Evolutionary conservation across 2,888 invertebrate genomes (phyloP), one percentile per base, ranked within the genome.

Genomic region (Plemyria rubiginata): DNA sequence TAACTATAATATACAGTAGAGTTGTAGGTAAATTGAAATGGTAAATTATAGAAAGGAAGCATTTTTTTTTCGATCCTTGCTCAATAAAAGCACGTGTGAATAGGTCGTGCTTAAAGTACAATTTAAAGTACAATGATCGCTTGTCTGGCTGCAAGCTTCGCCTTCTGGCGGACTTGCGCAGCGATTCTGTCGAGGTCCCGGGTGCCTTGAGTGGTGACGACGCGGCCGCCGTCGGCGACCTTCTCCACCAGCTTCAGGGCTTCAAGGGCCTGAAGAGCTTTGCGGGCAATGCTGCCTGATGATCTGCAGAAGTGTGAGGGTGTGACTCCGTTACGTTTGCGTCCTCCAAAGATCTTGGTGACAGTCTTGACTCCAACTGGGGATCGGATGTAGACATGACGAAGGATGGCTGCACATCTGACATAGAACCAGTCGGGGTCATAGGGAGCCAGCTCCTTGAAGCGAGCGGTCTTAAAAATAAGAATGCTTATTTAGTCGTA

Each of bases 391-490:
- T 99, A 99, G 85, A 99, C 95, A 88, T 99, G 99, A 72, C 99
- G 95, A 60, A 98, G 96, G 66, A 99, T 94, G 36, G 99, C 97
- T 41, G 99, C 97, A 86, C 98, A 98, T 74, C 99, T 95, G 61
- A 97, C 96, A 84, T 97, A 99, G 90, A 97, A 99, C 99, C 99
- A 99, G 86, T 99, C 99, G 48, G 98, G 97, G 87, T 99, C 99
- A 77, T 98, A 98, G 0, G 99, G 99, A 45, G 99, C 98, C 80
- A 99, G 93, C 91, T 99, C 99, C 94, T 99, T 99, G 93, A 96
- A 97, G 74, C 96, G 96, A 64, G 97, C 99, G 15, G 98, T 97
- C 90, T 99, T 99, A 2, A 99, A n/a, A n/a, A n/a, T n/a, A n/a
- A n/a, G n/a, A n/a, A n/a, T n/a, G n/a, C n/a, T n/a, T n/a, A n/a